phyloP scores from a whole-genome alignment of 2,888 invertebrate genomes.

The Subacronicta megacephala region DNA sequence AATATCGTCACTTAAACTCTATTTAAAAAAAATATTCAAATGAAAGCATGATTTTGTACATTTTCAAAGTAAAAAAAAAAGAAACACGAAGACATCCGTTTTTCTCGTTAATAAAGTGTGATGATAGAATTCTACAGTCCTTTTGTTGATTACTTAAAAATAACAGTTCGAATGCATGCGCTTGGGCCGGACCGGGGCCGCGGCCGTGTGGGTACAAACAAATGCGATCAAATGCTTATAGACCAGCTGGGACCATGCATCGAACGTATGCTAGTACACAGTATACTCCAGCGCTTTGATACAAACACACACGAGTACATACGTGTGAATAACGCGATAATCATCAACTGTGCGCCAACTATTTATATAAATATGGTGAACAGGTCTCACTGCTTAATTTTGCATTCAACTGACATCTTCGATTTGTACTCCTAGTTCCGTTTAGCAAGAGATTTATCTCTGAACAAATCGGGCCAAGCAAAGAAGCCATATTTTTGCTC shows the following conservation, averaged over 20 bases:
- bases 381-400: conserved; percentile 23
- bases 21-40: conserved; percentile 85
- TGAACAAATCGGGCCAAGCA: conserved; percentile 21
- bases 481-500: conserved; percentile 17
- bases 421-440: conserved; percentile 34
- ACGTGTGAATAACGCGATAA: conserved; percentile 62
- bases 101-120: conserved; percentile 83
- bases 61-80: conserved; percentile 83
- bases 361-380: conserved; percentile 15
- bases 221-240: conserved; percentile 80
- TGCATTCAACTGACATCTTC: conserved; percentile 11
- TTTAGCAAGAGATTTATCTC: conserved; percentile 8
- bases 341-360: conserved; percentile 22
- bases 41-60: conserved; percentile 89
- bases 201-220: conserved; percentile 56
- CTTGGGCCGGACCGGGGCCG: conserved; percentile 45
- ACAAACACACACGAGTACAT: conserved; percentile 53
- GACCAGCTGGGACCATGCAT: conserved; percentile 56
- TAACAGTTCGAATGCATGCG: conserved; percentile 76
- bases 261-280: conserved; percentile 56
- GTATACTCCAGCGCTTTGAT: conserved; percentile 58
- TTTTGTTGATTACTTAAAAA: conserved; percentile 85
- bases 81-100: conserved; percentile 76
- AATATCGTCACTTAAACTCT: conserved; percentile 86
- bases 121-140: conserved; percentile 88